A percentile compares a stretch with the other conserved stretches of the same genome.
Conservation (phyloP, 1,140 invertebrate genomes). For the Tyrophagus putrescentiae region DNA sequence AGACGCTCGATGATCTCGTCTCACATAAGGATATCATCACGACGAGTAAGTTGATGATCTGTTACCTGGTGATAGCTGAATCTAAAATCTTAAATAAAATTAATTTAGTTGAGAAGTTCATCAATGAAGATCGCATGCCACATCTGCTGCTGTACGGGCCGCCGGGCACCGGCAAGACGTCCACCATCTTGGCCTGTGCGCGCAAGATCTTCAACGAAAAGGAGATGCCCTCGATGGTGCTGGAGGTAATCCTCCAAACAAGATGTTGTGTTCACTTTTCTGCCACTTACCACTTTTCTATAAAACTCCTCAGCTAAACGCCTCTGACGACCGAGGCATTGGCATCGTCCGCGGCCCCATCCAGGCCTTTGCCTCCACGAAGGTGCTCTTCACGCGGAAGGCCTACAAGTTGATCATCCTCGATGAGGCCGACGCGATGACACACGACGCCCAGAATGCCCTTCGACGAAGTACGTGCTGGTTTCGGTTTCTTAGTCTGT, state of each 20-base stretch:
- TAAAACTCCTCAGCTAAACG: conserved; percentile 60
- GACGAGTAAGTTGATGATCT: conserved; percentile 57
- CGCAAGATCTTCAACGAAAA: conserved; percentile 72
- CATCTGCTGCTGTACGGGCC: conserved; percentile 97
- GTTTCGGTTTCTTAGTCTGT: too few species aligned
- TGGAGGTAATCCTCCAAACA: conserved; percentile 27
- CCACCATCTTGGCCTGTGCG: conserved; percentile 91
- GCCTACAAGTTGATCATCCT: conserved; percentile 92
- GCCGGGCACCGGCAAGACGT: conserved; percentile 96
- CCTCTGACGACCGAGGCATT: conserved; percentile 97
- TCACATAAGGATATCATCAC: conserved; percentile 92
- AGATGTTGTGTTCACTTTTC: conserved; percentile 18
- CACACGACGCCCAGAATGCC: conserved; percentile 97
- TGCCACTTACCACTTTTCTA: conserved; percentile 40
- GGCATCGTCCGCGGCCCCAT: conserved; percentile 87
- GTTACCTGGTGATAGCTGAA: neutral
- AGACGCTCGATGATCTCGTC: conserved; percentile 73
- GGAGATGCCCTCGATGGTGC: conserved; percentile 74
- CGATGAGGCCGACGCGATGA: conserved; percentile 99
- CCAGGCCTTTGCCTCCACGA: conserved; percentile 93
- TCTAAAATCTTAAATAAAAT: conserved; percentile 22
- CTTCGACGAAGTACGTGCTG: conserved; percentile 65
- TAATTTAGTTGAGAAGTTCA: conserved; percentile 73
- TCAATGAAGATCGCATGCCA: conserved; percentile 76
- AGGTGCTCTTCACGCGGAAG: conserved; percentile 74